These are phyloP conservation scores for Asbolus verrucosus DNA, from an alignment of 1,140 invertebrate species.

Conservation along the genomic window DNA sequence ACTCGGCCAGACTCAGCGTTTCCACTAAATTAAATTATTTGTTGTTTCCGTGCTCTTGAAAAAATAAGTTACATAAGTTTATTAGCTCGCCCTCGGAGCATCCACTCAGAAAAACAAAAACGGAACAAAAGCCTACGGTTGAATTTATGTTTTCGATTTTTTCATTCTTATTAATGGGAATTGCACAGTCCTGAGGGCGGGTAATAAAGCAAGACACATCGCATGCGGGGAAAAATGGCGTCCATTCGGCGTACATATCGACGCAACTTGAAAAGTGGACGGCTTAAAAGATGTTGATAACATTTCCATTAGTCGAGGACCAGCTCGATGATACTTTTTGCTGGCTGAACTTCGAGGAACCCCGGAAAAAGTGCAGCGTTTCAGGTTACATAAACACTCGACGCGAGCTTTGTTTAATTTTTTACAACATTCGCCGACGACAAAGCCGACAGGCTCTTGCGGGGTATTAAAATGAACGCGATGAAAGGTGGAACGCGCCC, in stretches of 20 bases:
- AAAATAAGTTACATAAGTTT: constrained; percentile 21
- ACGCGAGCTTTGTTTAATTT: too few species aligned
- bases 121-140: neutral
- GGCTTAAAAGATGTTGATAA: neutral
- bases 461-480: neutral
- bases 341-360: neutral
- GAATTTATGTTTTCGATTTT: constrained; percentile 19
- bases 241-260: too few species aligned
- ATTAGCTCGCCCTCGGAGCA: constrained; percentile 2
- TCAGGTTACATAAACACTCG: too few species aligned
- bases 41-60: neutral
- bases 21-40: constrained; percentile 2
- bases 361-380: neutral
- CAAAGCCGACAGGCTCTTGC: neutral
- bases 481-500: neutral
- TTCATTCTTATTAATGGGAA: neutral
- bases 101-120: neutral
- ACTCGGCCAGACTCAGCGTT: constrained; percentile 2
- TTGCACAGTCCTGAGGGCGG: neutral
- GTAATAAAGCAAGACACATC: constrained; percentile 6
- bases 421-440: too few species aligned
- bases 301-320: neutral
- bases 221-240: neutral
- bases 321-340: too few species aligned
- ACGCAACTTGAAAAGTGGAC: neutral